These are phyloP conservation scores for Sarcophaga carnaria DNA, from an alignment of 2,888 invertebrate genomes.

Conservation along the genomic window DNA sequence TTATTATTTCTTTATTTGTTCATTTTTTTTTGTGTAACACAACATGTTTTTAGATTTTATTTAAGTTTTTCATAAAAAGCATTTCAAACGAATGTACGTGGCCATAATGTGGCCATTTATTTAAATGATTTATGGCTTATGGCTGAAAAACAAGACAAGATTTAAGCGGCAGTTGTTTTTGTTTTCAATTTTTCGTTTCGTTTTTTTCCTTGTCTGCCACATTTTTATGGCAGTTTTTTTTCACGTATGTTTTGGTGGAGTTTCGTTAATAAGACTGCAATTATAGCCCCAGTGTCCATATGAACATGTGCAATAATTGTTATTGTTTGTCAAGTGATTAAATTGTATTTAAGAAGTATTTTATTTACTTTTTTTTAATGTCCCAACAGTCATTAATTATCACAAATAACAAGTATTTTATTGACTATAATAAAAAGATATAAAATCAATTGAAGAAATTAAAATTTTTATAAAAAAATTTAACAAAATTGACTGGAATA, in stretches of 20 bases:
- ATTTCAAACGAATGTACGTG: not conserved
- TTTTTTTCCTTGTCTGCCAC: constrained; percentile 26
- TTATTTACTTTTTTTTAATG: no score
- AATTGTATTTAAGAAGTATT: not conserved
- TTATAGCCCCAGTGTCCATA: constrained; percentile 1
- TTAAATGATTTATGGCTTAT: constrained; percentile 58
- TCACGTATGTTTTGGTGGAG: not conserved
- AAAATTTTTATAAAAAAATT: no score
- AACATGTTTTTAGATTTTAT: no score
- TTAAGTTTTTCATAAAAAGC: constrained; percentile 9
- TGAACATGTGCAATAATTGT: not conserved
- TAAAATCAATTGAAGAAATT: no score
- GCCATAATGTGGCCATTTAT: constrained; percentile 63
- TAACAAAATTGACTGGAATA: no score
- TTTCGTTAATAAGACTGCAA: constrained; percentile 34
- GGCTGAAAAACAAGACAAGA: constrained; percentile 26
- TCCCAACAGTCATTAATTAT: no score
- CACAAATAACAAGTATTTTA: no score
- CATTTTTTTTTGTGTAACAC: not conserved
- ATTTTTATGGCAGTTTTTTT: constrained; percentile 21
- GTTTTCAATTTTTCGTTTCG: constrained; percentile 1
- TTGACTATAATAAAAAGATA: no score
- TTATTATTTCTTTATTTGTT: not conserved
- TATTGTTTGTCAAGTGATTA: constrained; percentile 48
- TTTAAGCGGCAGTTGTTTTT: not conserved